A percentile compares a stretch with the other conserved stretches of the same genome.
Evolutionary conservation across 2,888 invertebrate genomes (phyloP).

Genomic region (Noctua janthe): DNA sequence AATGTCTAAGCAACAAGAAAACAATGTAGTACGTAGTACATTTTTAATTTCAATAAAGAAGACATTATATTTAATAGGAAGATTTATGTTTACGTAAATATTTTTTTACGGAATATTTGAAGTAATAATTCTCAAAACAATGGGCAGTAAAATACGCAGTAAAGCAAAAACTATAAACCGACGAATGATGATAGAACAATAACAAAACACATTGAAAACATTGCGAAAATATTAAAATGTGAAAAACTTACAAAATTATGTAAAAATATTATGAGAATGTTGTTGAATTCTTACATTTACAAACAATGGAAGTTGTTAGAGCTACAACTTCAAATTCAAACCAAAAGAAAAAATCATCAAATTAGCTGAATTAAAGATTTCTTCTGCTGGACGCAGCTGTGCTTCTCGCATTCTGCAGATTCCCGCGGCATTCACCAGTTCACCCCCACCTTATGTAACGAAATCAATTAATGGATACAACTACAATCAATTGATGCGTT

Average conservation of each 20-base stretch:
- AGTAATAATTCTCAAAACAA: slow-evolving; percentile 18
- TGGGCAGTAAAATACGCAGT: slow-evolving; percentile 8
- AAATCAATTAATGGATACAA: background rate
- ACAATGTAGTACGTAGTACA: background rate
- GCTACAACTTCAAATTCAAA: background rate
- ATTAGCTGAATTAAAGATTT: background rate
- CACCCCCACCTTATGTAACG: background rate
- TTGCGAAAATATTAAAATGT: slow-evolving; percentile 25
- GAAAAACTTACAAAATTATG: slow-evolving; percentile 4
- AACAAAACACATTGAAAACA: slow-evolving; percentile 13
- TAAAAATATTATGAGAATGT: background rate
- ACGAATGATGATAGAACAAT: slow-evolving; percentile 8
- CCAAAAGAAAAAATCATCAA: background rate
- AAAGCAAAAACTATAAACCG: slow-evolving; percentile 18
- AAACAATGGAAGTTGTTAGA: slow-evolving; percentile 28
- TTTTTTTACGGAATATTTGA: slow-evolving; percentile 18
- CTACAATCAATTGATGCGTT: background rate
- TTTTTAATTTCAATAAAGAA: slow-evolving; percentile 11
- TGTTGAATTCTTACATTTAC: slow-evolving; percentile 24
- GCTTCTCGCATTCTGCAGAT: background rate
- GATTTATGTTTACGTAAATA: slow-evolving; percentile 15
- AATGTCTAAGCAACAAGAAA: background rate
- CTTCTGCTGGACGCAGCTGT: background rate
- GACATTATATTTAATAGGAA: background rate
- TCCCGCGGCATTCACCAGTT: background rate